Evolutionary conservation across 2,113 vertebrate genomes (phyloP).

Genomic region (Meleagris gallopavo): DNA sequence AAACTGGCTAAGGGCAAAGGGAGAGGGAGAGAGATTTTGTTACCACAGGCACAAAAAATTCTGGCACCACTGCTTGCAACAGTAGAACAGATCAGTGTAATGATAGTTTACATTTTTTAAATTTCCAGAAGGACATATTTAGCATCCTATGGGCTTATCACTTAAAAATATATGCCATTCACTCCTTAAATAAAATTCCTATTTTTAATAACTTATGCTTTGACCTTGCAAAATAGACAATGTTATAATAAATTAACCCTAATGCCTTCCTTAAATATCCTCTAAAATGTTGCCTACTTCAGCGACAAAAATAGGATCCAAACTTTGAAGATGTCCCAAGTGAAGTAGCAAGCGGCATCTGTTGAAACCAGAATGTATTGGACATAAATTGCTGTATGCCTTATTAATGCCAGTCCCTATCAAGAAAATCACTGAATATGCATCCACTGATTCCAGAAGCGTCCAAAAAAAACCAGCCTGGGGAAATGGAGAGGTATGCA

Average conservation of each 20-base stretch:
- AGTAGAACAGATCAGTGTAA: slow-evolving; percentile 10
- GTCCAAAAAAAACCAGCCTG: neutral
- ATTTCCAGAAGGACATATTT: slow-evolving; percentile 59
- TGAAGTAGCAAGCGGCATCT: neutral
- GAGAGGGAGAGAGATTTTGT: slow-evolving; percentile 58
- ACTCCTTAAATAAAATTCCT: slow-evolving; percentile 49
- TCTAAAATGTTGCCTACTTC: neutral
- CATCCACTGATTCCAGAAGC: neutral
- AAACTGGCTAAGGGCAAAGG: slow-evolving; percentile 36
- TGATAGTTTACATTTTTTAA: slow-evolving; percentile 61
- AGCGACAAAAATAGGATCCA: neutral
- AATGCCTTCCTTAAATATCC: neutral
- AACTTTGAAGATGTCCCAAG: neutral
- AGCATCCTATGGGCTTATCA: slow-evolving; percentile 51
- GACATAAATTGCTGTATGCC: neutral
- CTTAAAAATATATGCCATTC: slow-evolving; percentile 50
- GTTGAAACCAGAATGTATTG: neutral
- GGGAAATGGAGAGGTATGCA: neutral
- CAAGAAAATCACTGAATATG: neutral
- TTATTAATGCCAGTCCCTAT: neutral
- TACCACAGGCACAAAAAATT: slow-evolving; percentile 47
- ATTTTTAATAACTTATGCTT: slow-evolving; percentile 58
- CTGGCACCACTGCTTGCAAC: slow-evolving; percentile 42
- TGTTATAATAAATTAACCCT: neutral
- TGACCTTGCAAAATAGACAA: slow-evolving; percentile 43